Evolutionary conservation across 2,113 vertebrate genomes (phyloP).

Genomic region (Neopipo cinnamomea): DNA sequence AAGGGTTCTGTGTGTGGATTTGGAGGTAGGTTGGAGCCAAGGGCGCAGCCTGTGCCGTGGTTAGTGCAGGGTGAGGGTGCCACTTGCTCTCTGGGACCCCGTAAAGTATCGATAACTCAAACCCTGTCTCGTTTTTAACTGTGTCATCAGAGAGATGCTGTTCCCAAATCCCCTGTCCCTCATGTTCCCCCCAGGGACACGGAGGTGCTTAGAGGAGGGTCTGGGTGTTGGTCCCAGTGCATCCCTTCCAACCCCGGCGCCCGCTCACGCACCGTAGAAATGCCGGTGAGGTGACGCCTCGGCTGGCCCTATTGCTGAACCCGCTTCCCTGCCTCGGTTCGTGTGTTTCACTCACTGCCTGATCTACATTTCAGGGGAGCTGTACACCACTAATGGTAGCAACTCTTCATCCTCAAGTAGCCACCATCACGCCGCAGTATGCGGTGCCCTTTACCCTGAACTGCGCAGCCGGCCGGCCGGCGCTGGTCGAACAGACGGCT

Average conservation of each 20-base stretch:
- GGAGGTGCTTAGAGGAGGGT: neutral
- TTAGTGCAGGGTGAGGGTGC: neutral
- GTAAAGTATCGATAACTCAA: neutral
- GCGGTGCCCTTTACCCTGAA: conserved; percentile 95
- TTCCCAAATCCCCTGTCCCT: neutral
- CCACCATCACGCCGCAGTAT: conserved; percentile 96
- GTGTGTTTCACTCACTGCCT: conserved; percentile 84
- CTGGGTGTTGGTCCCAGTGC: neutral
- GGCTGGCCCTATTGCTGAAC: conserved; percentile 53
- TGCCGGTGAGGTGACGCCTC: conserved; percentile 54
- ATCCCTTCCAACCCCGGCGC: neutral
- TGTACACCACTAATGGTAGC: conserved; percentile 99
- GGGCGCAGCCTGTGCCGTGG: neutral
- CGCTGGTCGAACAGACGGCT: conserved; percentile 98
- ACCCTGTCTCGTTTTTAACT: neutral
- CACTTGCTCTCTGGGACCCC: neutral
- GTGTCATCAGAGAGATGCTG: neutral
- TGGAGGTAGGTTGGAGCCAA: neutral
- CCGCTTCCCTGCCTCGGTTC: conserved; percentile 68
- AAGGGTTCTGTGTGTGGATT: neutral
- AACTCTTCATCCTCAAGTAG: conserved; percentile 97
- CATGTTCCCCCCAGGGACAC: neutral
- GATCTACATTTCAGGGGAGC: conserved; percentile 94
- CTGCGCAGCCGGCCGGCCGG: conserved; percentile 92
- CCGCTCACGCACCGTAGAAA: neutral